Conservation (phyloP, 2,888 invertebrate species). For the Galerucella nymphaeae region DNA sequence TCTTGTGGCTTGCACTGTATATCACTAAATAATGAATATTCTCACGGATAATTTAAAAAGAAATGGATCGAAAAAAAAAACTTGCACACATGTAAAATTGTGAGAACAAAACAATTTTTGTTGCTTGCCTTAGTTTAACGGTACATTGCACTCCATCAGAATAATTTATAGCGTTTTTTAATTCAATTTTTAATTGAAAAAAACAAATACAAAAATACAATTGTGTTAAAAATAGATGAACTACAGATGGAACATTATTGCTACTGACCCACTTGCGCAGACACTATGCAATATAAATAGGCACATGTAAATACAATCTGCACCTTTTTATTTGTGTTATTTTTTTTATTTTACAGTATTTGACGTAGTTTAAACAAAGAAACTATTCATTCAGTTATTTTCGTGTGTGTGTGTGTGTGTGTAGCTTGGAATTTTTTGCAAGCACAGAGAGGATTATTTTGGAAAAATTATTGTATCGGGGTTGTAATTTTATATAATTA, state of each 20-base stretch:
- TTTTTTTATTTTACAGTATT: neutral
- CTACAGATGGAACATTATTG: neutral
- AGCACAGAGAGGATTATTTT: neutral
- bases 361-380: neutral
- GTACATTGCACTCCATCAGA: neutral
- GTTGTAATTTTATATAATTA: too few relatives aligned
- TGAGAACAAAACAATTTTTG: neutral
- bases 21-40: too few relatives aligned
- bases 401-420: neutral
- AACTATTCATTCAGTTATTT: conserved; percentile 5
- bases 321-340: conserved; percentile 6
- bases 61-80: too few relatives aligned
- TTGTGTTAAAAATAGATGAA: neutral
- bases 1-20: too few relatives aligned
- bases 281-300: conserved; percentile 9
- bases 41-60: too few relatives aligned
- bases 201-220: neutral
- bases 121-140: neutral
- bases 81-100: neutral
- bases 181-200: neutral
- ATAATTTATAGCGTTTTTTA: neutral
- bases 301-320: neutral
- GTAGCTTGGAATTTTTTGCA: neutral
- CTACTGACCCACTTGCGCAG: conserved; percentile 7
- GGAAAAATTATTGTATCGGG: neutral